Evolutionary conservation across 1,140 invertebrate species (phyloP), one percentile per base, ranked within the genome.

Genomic region (Heterodera carotae): DNA sequence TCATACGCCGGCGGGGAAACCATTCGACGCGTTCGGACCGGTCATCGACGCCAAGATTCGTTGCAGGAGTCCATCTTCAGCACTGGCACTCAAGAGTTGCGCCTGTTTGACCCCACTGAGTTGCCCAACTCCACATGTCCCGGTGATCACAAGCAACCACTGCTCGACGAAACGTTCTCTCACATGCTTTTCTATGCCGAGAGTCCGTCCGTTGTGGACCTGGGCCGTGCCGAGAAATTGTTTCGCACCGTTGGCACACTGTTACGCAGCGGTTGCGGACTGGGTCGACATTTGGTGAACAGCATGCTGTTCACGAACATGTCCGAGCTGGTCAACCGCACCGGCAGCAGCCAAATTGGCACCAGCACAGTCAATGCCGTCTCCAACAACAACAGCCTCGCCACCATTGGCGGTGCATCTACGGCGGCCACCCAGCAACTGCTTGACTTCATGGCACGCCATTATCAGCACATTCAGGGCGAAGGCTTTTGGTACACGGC

Each of bases 151-250:
- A 82, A 88, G 71, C 84, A 85, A 43, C 81, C 82, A 2, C 71
- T 87, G 22, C 84, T 87, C 68, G 78, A 86, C 67, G 86, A 87
- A 62, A 76, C 84, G 15, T 84, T 87, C 68, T 79, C 85, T 12
- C 86, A 87, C 69, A 86, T 87, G 82, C 75, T 87, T 8, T 76
- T 87, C 15, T 87, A 87, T 76, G 76, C 83, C 22, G 86, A 87
- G 64, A 83, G 80, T 73, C 87, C 87, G 29, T 69, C 79, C 60
- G 77, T 82, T n/a, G 85, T 87, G 22, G 85, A 88, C 75, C 73
- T 87, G 39, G 85, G 78, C 2, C 39, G 85, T 29, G 84, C 86
- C 0, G 85, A 87, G 62, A 82, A 81, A 22, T 77, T 85, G 31
- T 87, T 87, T 56, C 76, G 82, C 67, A 86, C 85, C 64, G 69